phyloP scores from a whole-genome alignment of 2,797 vertebrate species.

The Acestrorhynchus altus region DNA sequence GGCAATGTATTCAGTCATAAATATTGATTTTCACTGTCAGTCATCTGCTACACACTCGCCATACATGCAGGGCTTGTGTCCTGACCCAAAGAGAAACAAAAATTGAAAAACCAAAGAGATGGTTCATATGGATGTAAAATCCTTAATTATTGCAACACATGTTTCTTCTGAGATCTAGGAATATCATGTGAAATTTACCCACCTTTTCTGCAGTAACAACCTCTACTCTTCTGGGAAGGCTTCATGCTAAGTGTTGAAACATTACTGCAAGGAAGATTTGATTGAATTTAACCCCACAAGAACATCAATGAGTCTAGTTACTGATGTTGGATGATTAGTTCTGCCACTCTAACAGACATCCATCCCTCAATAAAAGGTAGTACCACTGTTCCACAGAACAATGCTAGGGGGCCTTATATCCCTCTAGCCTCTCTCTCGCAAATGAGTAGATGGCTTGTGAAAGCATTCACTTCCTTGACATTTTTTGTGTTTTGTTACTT shows the following conservation, averaged over 20 bases:
- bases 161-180: background rate
- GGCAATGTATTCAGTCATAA: slow-evolving; percentile 43
- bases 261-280: background rate
- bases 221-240: background rate
- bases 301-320: background rate
- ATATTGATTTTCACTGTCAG: slow-evolving; percentile 28
- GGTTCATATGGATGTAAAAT: too few relatives aligned
- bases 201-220: background rate
- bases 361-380: background rate
- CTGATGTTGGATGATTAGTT: too few relatives aligned
- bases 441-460: too few relatives aligned
- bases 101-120: background rate
- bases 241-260: background rate
- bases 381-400: background rate
- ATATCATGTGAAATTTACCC: background rate
- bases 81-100: slow-evolving; percentile 59
- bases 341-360: background rate
- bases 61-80: slow-evolving; percentile 49
- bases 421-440: too few relatives aligned
- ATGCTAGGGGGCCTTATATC: background rate
- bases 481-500: too few relatives aligned
- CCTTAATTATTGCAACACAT: too few relatives aligned
- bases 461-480: too few relatives aligned
- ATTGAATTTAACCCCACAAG: too few relatives aligned
- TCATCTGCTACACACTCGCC: slow-evolving; percentile 30